Conservation (phyloP, 1,140 invertebrate species). For the Delia radicum region DNA sequence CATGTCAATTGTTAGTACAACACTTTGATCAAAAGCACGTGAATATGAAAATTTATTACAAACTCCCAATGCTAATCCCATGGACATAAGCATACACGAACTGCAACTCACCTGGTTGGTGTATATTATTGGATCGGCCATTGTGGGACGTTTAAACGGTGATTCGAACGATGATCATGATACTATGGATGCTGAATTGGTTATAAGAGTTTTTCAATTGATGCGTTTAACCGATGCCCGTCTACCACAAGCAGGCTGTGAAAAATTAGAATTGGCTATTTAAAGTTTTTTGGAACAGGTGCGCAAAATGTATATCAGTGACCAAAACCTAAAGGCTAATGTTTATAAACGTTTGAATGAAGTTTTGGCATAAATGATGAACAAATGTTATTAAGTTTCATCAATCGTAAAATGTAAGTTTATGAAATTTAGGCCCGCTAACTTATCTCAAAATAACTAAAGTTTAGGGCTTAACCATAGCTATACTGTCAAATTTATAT, state of each 20-base stretch:
- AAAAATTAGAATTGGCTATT: constrained; percentile 95
- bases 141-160: constrained; percentile 91
- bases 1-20: constrained; percentile 89
- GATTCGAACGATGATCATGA: constrained; percentile 96
- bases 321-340: constrained; percentile 93
- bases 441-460: no score
- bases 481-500: no score
- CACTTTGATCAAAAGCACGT: constrained; percentile 91
- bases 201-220: constrained; percentile 83
- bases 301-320: constrained; percentile 96
- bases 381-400: constrained; percentile 93
- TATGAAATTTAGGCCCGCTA: no score
- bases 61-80: constrained; percentile 56
- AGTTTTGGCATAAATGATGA: constrained; percentile 93
- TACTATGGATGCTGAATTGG: constrained; percentile 96
- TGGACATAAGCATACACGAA: constrained; percentile 55
- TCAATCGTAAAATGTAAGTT: constrained; percentile 96
- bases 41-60: constrained; percentile 81
- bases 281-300: constrained; percentile 98
- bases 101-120: constrained; percentile 95
- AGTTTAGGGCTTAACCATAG: no score
- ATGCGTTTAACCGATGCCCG: constrained; percentile 95
- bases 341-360: constrained; percentile 92
- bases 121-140: constrained; percentile 96
- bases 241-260: constrained; percentile 86